Percentiles rank a stretch among this genome's conserved stretches.
These are phyloP conservation scores for Tethya wilhelma DNA, from an alignment of 37 sponge, comb jelly and placozoan genomes.

Conservation along the genomic window DNA sequence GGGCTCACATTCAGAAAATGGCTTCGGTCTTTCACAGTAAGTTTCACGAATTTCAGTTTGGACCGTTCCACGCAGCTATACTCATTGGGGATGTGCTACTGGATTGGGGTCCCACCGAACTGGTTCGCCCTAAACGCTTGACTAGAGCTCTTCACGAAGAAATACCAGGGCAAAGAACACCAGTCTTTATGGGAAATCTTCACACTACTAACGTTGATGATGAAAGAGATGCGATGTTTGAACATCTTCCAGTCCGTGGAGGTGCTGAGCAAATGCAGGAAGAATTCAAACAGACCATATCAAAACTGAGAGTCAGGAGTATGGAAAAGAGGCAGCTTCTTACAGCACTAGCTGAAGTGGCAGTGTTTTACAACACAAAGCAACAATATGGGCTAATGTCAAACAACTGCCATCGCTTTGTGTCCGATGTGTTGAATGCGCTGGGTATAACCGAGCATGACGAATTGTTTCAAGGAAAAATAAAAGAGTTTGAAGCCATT, in stretches of 20 bases:
- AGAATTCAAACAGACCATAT: background rate
- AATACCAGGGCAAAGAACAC: background rate
- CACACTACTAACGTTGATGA: background rate
- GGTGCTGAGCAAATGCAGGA: too few species aligned
- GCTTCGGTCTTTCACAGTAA: background rate
- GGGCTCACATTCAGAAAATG: background rate
- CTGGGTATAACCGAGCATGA: constrained; percentile 9
- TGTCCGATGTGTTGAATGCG: background rate
- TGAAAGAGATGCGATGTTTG: too few species aligned
- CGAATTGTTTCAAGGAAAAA: background rate
- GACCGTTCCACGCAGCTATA: constrained; percentile 18
- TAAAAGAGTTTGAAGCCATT: background rate
- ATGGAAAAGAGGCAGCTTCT: constrained; percentile 22
- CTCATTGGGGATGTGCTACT: constrained; percentile 9
- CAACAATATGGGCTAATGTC: constrained; percentile 3
- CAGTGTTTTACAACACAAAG: constrained; percentile 18
- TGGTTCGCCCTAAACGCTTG: constrained; percentile 1
- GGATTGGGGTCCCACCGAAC: constrained; percentile 11
- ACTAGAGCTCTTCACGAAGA: background rate
- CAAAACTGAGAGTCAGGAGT: background rate
- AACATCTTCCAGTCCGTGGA: too few species aligned
- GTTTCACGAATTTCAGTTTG: background rate
- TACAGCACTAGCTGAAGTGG: constrained; percentile 7
- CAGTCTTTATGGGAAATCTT: background rate
- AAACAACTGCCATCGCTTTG: constrained; percentile 42